Percentiles rank a stretch among this genome's conserved stretches.
Evolutionary conservation across 2,797 vertebrate species (phyloP).

Genomic region (Sebastolobus alascanus): DNA sequence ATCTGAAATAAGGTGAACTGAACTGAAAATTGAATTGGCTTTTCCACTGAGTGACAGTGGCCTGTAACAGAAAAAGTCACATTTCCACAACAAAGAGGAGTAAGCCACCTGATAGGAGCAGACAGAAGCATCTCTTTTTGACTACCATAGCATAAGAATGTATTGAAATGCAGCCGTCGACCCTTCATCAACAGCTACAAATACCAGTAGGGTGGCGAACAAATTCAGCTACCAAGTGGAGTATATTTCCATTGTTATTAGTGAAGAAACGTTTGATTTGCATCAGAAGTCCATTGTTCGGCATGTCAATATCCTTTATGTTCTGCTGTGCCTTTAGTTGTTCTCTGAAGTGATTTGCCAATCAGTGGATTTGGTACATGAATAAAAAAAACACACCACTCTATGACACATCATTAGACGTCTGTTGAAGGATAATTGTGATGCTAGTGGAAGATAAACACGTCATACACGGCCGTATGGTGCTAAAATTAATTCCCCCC

Average conservation of each 20-base stretch:
- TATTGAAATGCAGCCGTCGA: background rate
- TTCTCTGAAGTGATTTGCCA: slow-evolving; percentile 7
- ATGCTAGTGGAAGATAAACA: slow-evolving; percentile 37
- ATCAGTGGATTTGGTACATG: slow-evolving; percentile 7
- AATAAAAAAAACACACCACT: background rate
- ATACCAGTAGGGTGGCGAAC: background rate
- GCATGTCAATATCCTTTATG: slow-evolving; percentile 9
- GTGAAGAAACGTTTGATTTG: background rate
- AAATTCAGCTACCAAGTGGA: background rate
- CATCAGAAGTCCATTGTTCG: slow-evolving; percentile 16
- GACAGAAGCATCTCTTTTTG: slow-evolving; percentile 2
- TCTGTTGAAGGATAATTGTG: slow-evolving; percentile 21
- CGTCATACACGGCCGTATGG: background rate
- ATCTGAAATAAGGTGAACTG: slow-evolving; percentile 9
- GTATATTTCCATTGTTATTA: slow-evolving; percentile 8
- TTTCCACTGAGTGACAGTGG: background rate
- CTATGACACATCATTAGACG: slow-evolving; percentile 35
- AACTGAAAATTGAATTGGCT: slow-evolving; percentile 11
- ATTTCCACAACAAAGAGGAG: slow-evolving; percentile 11
- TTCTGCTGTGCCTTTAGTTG: background rate
- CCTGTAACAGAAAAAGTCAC: slow-evolving; percentile 9
- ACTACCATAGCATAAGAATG: background rate
- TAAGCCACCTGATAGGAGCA: background rate
- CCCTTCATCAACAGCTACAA: background rate
- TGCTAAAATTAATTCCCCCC: slow-evolving; percentile 19